Evolutionary conservation across 37 sponge, comb jelly and placozoan genomes (phyloP), one percentile per base, ranked within the genome.

Genomic region (Geodia barretti): DNA sequence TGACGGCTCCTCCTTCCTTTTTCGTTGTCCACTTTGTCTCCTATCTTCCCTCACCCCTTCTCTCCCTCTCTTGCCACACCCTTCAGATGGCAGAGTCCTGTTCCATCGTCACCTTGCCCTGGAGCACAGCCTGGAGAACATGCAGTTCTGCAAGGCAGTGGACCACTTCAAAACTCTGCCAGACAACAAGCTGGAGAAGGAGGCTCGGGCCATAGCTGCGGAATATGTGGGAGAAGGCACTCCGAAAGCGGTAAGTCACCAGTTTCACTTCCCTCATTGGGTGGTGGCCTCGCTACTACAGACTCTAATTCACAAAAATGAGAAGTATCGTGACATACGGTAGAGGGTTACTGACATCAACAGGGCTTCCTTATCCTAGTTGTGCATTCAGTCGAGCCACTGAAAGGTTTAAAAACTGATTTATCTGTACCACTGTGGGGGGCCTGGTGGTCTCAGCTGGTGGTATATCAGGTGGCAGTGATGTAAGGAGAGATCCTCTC

Each of bases 141-240:
- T 88, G 14, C 89, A 74, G 39, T 92, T 92, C 75, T 92, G 93
- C 86, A 65, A 83, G 61, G 89, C 86, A 4, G 88, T 89, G 62
- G 68, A 88, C 60, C 0, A 42, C 0, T 86, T 81, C 75, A 84
- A 88, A 73, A 68, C 62, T 1, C 23, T 75, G 19, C 69, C 85
- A 4, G 64, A 41, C 1, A 54, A 84, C 14, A 60, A 32, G 38
- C 47, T 91, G 41, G 61, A 78, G 47, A 39, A 34, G 25, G 81
- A 84, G 63, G 93, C 93, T 29, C 28, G 62, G 30, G 42, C 25
- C 9, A 92, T 92, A 47, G 84, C 43, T 42, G 63, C 73, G 0
- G 81, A 88, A 43, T 92, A 73, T 61, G 64, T 92, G 4, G 20
- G 25, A 23, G 72, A 60, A 23, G 26, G 35, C 9, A 89, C 93